phyloP scores from a whole-genome alignment of 64 coral and sea anemone species.

The Orbicella faveolata region DNA sequence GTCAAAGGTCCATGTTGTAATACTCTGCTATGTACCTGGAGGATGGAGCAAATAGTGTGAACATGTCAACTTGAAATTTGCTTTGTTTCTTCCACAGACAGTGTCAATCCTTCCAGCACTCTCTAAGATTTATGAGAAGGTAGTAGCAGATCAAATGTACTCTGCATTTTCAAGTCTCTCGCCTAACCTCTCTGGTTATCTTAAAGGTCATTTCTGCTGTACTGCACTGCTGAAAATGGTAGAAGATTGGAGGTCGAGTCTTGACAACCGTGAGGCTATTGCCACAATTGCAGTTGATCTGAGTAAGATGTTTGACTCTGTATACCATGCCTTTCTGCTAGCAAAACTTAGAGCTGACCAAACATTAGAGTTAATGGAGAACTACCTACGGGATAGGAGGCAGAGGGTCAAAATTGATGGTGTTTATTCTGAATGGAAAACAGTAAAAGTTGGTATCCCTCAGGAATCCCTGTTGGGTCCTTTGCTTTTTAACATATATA shows the following conservation, averaged over 20 bases:
- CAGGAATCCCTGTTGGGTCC: background rate
- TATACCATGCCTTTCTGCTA: background rate
- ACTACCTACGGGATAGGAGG: background rate
- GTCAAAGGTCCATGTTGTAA: no score
- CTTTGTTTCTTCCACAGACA: no score
- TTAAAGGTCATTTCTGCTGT: conserved; percentile 55
- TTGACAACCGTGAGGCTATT: background rate
- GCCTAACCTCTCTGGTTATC: conserved; percentile 34
- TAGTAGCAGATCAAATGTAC: background rate
- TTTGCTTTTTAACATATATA: background rate
- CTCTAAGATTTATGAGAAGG: conserved; percentile 6
- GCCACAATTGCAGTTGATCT: background rate
- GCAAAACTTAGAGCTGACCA: background rate
- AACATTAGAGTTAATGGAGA: conserved; percentile 1
- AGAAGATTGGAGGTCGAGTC: conserved; percentile 36
- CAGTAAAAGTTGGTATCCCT: background rate
- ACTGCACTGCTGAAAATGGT: conserved; percentile 68
- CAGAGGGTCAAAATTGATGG: conserved; percentile 15
- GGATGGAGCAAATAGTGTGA: no score
- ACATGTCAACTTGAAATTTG: no score
- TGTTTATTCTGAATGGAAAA: background rate
- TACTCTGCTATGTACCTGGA: no score
- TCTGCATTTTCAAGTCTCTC: background rate
- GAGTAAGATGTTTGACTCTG: conserved; percentile 17
- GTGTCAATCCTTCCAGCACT: conserved; percentile 29